Base-by-base conservation (phyloP, 2,113 vertebrate genomes). In the Sinocyclocheilus rhinocerous region DNA sequence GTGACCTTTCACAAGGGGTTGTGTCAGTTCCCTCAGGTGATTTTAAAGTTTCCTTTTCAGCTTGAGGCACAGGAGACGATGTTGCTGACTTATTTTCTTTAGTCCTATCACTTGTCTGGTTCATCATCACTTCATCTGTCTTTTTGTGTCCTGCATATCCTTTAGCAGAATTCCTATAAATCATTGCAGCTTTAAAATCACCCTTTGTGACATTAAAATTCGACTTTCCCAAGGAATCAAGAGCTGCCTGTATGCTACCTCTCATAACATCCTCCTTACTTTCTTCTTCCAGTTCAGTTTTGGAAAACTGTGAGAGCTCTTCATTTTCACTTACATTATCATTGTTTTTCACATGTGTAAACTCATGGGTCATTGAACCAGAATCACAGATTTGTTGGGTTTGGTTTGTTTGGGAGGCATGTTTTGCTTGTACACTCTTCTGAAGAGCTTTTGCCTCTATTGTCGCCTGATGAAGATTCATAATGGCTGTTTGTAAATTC, bases 121-220 rank as follows among this genome's bases (percentile, higher is more conserved):
- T 59, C 57, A 61, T 61, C 22, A 61, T 61, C 55, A 87, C 87
- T 87, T 76, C 22, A 70, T 93, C 91, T 76, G 81, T 91, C 86
- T 90, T 92, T 93, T 91, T 69, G 92, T 92, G 86, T 88, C 91
- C 84, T 89, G 92, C 89, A 90, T 91, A 78, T 80, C 94, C 89
- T 92, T 94, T 95, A 85, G 93, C 92, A 85, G 95, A 91, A 77
- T 95, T 96, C 90, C 93, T 96, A 93, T 97, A 97, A 90, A 96
- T 96, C 96, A 98, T 97, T 57, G 91, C 92, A 78, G 92, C 94
- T 95, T 92, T 97, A 93, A 96, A 97, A 89, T 97, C 97, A 78
- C 97, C 96, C 92, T 91, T 95, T 86, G 93, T 94, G 84, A 97
- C 92, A 93, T 98, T 98, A 89, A 97, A 81, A 39, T 96, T 96